Conservation (phyloP, 2,888 invertebrate species). For the Pseudolycoriella hygida region DNA sequence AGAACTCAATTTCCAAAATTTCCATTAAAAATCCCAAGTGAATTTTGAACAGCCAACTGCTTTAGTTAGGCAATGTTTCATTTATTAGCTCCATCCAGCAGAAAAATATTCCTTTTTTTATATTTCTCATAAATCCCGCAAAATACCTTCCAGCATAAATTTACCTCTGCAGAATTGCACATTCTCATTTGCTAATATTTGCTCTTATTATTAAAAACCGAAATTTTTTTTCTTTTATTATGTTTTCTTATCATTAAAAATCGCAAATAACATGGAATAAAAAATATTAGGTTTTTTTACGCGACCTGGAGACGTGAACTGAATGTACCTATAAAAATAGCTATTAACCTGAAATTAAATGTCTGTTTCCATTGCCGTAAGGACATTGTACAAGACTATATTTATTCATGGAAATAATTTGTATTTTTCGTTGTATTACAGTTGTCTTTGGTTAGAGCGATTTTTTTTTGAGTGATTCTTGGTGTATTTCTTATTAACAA, state of each 20-base stretch:
- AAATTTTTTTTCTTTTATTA: constrained; percentile 1
- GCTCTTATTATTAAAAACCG: constrained; percentile 1
- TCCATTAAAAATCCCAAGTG: no score
- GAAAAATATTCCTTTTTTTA: no score
- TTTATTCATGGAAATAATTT: background rate
- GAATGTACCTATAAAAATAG: background rate
- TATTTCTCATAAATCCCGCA: no score
- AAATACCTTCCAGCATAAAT: no score
- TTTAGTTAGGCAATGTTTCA: no score
- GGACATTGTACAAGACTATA: constrained; percentile 1
- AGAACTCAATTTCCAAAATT: no score
- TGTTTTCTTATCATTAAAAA: constrained; percentile 4
- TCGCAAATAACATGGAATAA: constrained; percentile 1
- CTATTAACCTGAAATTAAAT: constrained; percentile 4
- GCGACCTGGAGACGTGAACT: background rate
- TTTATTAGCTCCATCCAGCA: no score
- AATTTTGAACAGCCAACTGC: no score
- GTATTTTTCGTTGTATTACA: background rate
- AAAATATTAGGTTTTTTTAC: background rate
- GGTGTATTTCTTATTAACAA: no score
- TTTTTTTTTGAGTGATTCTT: no score
- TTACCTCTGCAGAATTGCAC: constrained; percentile 2
- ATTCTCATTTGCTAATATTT: constrained; percentile 3
- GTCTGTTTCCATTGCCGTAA: constrained; percentile 1
- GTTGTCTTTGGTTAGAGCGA: no score